A percentile compares a stretch with the other conserved stretches of the same genome.
These are phyloP conservation scores for Flexamia atlantica DNA, from an alignment of 2,888 invertebrate genomes.

Conservation along the genomic window DNA sequence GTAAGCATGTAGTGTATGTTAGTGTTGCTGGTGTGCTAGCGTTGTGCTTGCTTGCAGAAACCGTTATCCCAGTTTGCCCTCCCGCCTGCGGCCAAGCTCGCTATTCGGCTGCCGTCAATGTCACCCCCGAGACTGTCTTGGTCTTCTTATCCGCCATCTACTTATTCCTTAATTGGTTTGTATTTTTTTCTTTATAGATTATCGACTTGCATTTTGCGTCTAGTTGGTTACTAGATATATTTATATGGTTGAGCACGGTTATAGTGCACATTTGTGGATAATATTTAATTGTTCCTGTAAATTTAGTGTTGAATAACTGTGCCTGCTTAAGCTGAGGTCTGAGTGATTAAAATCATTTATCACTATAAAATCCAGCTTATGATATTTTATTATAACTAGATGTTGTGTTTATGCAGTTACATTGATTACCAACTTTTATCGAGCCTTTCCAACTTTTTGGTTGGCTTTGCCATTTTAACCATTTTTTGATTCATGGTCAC, in stretches of 20 bases:
- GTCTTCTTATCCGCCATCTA: conserved; percentile 76
- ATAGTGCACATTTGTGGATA: too few relatives aligned
- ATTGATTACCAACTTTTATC: too few relatives aligned
- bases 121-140: conserved; percentile 77
- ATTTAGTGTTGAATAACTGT: too few relatives aligned
- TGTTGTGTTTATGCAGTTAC: too few relatives aligned
- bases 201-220: background rate
- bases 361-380: too few relatives aligned
- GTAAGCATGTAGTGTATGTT: conserved; percentile 41
- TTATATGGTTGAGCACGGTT: background rate
- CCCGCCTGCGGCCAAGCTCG: conserved; percentile 90
- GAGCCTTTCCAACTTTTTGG: too few relatives aligned
- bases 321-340: too few relatives aligned
- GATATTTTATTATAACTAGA: too few relatives aligned
- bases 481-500: too few relatives aligned
- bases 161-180: conserved; percentile 75
- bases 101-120: conserved; percentile 78
- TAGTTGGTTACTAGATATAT: conserved; percentile 73
- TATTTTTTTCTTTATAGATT: conserved; percentile 9
- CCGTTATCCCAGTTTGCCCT: conserved; percentile 94
- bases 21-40: conserved; percentile 6
- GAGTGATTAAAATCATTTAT: too few relatives aligned
- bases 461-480: too few relatives aligned
- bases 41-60: conserved; percentile 80
- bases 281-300: too few relatives aligned